Conservation (phyloP, 2,888 invertebrate species). For the Harpalus rubripes region DNA sequence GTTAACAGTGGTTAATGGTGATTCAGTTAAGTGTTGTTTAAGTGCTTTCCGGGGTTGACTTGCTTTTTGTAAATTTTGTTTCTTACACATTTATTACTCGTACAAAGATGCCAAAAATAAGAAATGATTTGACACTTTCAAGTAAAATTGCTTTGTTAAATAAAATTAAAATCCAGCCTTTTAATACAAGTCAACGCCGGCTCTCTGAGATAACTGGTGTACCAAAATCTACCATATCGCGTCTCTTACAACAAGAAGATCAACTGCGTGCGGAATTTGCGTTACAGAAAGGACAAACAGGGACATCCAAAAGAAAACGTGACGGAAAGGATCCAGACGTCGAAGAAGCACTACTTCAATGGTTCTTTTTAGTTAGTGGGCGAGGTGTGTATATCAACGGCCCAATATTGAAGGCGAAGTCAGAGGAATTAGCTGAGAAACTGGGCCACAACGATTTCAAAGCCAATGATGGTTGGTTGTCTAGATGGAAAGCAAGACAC, state of each 20-base stretch:
- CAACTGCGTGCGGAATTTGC: constrained; percentile 68
- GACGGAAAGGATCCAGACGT: constrained; percentile 70
- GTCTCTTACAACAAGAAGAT: constrained; percentile 67
- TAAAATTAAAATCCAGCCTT: constrained; percentile 68
- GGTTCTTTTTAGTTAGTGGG: constrained; percentile 69
- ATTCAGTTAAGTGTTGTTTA: too few relatives aligned
- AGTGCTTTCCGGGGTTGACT: too few relatives aligned
- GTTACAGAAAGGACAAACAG: constrained; percentile 67
- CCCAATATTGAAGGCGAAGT: constrained; percentile 70
- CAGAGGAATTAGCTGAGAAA: constrained; percentile 70
- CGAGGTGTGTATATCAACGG: constrained; percentile 68
- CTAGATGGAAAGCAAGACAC: constrained; percentile 71
- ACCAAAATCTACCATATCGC: constrained; percentile 69
- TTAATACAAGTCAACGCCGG: constrained; percentile 66
- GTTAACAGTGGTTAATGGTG: too few relatives aligned
- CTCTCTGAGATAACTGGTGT: constrained; percentile 68
- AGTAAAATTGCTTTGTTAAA: constrained; percentile 69
- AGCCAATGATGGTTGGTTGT: constrained; percentile 71
- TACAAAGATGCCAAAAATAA: constrained; percentile 67
- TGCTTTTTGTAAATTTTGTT: too few relatives aligned
- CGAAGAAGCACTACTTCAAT: constrained; percentile 70
- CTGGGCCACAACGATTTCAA: constrained; percentile 70
- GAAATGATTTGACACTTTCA: constrained; percentile 67
- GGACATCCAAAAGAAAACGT: constrained; percentile 70
- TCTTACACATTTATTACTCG: too few relatives aligned